Evolutionary conservation across 2,797 vertebrate genomes (phyloP), one percentile per base, ranked within the genome.

Genomic region (Tapera naevia): DNA sequence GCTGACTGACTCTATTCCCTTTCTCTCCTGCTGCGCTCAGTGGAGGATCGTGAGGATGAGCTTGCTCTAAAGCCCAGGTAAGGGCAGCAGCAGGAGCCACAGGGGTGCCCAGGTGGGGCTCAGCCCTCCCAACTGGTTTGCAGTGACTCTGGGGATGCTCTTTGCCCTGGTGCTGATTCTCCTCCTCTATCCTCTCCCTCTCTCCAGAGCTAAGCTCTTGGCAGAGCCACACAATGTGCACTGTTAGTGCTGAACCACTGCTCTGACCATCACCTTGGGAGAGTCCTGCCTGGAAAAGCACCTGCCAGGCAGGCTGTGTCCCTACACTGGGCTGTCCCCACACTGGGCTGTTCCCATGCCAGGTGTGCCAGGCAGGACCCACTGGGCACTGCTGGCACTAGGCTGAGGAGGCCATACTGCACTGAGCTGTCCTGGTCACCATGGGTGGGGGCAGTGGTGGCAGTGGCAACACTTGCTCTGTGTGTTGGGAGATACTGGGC

Each of bases 1-100:
- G 11, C 53, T 35, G 41, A 74, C 73, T 84, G 80, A 94, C 73
- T 16, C 45, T 90, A 17, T 80, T 88, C 85, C 90, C 76, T 96
- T 80, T 94, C 86, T 91, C 89, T 97, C 82, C 81, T 41, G 92
- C 95, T 97, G 94, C 14, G 92, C 67, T 98, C 98, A 99, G 99
- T 99, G 98, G 99, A 99, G 98, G 99, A 99, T 97, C 98, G 98
- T 92, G 98, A 99, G 97, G 99, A 99, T 95, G 99, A 99, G 94
- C 96, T 86, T 97, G 97, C 98, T 98, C 99, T 98, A 98, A 98
- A 74, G 50, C 58, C 99, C 97, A 99, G 99, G 99, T 99, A 99
- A 99, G 97, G 82, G 80, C n/a, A 17, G 5, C 1, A 2, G 45
- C 69, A 86, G 30, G 21, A 23, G 45, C 17, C 32, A 46, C 13